A percentile compares a stretch with the other conserved stretches of the same genome.
Conservation (phyloP, 2,797 vertebrate genomes). For the Myioborus miniatus region DNA sequence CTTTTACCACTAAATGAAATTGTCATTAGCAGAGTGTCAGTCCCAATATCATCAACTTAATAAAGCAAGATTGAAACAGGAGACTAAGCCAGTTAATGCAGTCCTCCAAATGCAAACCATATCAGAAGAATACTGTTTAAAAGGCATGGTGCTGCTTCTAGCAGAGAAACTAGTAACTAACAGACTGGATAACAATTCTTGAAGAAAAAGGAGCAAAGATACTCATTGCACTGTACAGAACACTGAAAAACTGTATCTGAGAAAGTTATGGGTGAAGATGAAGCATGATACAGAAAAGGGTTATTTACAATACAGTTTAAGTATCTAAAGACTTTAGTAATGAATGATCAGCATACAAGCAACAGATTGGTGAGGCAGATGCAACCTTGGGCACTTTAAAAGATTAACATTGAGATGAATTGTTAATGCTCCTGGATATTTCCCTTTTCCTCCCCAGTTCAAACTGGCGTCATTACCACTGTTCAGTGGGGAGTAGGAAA, state of each 20-base stretch:
- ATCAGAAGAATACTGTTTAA: not conserved
- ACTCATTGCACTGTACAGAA: not conserved
- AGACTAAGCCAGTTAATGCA: conserved; percentile 55
- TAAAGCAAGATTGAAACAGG: conserved; percentile 62
- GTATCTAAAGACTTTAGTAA: not conserved
- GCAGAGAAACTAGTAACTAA: not conserved
- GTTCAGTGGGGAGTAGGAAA: not conserved
- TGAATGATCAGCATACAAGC: not conserved
- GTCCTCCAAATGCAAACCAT: conserved; percentile 19
- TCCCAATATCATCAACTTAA: conserved; percentile 67
- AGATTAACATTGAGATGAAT: not conserved
- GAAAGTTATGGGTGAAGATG: not conserved
- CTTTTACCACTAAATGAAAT: conserved; percentile 64
- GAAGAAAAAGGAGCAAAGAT: not conserved
- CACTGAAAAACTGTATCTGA: not conserved
- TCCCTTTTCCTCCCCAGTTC: not conserved
- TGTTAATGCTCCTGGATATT: not conserved
- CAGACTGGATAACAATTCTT: not conserved
- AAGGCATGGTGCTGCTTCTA: not conserved
- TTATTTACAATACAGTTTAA: not conserved
- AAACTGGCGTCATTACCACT: not conserved
- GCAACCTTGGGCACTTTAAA: not conserved
- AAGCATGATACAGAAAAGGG: not conserved
- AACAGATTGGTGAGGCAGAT: not conserved
- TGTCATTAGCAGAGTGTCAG: conserved; percentile 65